Conservation (phyloP, 2,113 vertebrate species). For the Procapra przewalskii region DNA sequence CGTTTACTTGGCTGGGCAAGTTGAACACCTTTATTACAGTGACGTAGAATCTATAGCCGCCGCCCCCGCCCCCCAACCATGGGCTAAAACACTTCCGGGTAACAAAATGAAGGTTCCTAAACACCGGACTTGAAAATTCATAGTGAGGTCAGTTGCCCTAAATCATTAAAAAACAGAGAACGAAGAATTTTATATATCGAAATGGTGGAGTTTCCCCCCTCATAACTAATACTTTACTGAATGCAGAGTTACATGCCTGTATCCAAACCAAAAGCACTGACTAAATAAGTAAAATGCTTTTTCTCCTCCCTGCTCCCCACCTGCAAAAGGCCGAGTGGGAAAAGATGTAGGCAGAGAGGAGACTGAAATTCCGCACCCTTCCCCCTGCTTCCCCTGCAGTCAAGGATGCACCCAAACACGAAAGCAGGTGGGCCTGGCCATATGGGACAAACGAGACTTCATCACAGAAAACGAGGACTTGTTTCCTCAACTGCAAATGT, state of each 20-base stretch:
- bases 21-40: background rate
- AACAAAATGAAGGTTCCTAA: background rate
- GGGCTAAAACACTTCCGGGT: background rate
- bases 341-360: background rate
- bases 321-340: background rate
- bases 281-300: background rate
- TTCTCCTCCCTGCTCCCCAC: background rate
- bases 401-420: fast-evolving
- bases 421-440: background rate
- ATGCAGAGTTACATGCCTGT: background rate
- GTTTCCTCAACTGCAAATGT: background rate
- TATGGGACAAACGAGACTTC: too few species aligned
- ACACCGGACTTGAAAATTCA: background rate
- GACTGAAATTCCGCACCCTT: fast-evolving
- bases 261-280: background rate
- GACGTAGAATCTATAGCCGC: fast-evolving
- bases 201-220: too few species aligned
- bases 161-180: background rate
- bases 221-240: background rate
- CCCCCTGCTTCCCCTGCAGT: fast-evolving
- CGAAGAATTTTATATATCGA: background rate
- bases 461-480: background rate
- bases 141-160: background rate
- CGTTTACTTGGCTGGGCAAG: background rate
- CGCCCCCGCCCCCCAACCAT: fast-evolving